Percentiles rank a stretch among this genome's conserved stretches.
Evolutionary conservation across 1,140 invertebrate genomes (phyloP).

Genomic region (Episyrphus balteatus): DNA sequence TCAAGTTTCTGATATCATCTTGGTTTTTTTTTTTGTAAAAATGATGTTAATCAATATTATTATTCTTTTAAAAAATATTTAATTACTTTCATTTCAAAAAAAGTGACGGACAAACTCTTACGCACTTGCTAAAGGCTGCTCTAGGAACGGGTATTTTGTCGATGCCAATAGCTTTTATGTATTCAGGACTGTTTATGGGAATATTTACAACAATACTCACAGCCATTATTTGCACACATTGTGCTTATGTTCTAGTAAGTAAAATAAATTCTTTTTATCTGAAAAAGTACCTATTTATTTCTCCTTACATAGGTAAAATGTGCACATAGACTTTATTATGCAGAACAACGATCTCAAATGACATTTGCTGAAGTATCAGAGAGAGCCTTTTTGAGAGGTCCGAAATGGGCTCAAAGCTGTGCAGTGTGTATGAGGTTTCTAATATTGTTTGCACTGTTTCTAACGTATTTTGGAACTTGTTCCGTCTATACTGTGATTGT

Average conservation of each 20-base stretch:
- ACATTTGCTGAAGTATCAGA: slow-evolving; percentile 68
- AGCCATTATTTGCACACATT: slow-evolving; percentile 74
- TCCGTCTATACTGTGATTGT: slow-evolving; percentile 73
- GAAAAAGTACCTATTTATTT: no score
- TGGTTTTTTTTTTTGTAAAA: no score
- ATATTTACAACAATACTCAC: slow-evolving; percentile 66
- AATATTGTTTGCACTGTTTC: slow-evolving; percentile 52
- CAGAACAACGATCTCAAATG: slow-evolving; percentile 55
- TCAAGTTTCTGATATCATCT: no score
- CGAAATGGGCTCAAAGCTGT: slow-evolving; percentile 49
- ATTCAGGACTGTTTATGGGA: slow-evolving; percentile 65
- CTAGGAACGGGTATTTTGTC: slow-evolving; percentile 85
- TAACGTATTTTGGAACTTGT: slow-evolving; percentile 74
- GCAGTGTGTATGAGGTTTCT: slow-evolving; percentile 52
- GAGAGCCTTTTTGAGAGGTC: slow-evolving; percentile 57
- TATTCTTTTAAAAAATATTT: no score
- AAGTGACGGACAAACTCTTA: slow-evolving; percentile 72
- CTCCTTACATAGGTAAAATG: slow-evolving; percentile 81
- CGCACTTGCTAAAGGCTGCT: slow-evolving; percentile 76
- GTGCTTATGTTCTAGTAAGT: slow-evolving; percentile 73
- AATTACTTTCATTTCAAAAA: slow-evolving; percentile 28
- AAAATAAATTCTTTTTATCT: slow-evolving; percentile 6
- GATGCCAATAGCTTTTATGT: slow-evolving; percentile 76
- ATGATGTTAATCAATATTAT: no score
- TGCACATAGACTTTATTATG: slow-evolving; percentile 63